A percentile compares a stretch with the other conserved stretches of the same genome.
Evolutionary conservation across 2,113 vertebrate genomes (phyloP).

Genomic region (Sylvietta virens): DNA sequence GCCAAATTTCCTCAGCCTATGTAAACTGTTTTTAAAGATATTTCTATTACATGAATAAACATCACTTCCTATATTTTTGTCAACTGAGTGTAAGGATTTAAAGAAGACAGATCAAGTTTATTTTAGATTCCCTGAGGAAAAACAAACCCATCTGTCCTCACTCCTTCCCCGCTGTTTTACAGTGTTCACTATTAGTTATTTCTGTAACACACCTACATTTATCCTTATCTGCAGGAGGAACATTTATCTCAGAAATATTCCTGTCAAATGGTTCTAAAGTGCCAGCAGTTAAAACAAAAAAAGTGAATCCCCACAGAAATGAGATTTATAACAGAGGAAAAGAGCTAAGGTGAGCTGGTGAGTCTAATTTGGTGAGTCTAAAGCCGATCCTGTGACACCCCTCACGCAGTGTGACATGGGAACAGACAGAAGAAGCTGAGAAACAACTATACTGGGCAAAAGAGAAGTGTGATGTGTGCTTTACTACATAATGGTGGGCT

Average conservation of each 20-base stretch:
- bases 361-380: background rate
- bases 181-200: conserved; percentile 46
- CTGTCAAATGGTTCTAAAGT: background rate
- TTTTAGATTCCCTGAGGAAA: conserved; percentile 55
- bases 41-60: conserved; percentile 22
- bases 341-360: background rate
- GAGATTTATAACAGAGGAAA: background rate
- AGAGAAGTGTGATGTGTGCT: background rate
- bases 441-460: background rate
- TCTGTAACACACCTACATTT: background rate
- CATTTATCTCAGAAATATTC: background rate
- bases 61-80: background rate
- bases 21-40: background rate
- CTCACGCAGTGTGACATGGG: accelerated
- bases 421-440: background rate
- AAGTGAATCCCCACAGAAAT: background rate
- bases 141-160: conserved; percentile 43
- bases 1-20: background rate
- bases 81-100: conserved; percentile 30
- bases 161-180: background rate
- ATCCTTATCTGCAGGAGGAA: conserved; percentile 12
- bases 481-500: background rate
- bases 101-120: conserved; percentile 55
- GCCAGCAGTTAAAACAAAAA: background rate
- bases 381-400: background rate